Conservation (phyloP, 2,113 vertebrate species). For the Asarcornis scutulata region DNA sequence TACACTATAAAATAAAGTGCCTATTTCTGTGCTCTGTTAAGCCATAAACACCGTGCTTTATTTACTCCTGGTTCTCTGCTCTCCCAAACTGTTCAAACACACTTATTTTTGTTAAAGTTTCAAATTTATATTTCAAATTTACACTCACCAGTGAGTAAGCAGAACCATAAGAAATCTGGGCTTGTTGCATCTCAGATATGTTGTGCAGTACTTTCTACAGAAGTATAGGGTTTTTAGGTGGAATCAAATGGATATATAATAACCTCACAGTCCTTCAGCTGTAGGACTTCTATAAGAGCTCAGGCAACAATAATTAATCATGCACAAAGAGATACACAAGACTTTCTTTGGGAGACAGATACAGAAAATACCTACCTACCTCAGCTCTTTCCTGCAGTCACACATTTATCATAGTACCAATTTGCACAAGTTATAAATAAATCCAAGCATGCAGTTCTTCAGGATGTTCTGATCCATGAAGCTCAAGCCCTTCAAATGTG, state of each 20-base stretch:
- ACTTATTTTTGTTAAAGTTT: background rate
- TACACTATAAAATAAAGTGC: background rate
- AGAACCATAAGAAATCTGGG: background rate
- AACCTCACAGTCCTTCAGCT: background rate
- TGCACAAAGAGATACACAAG: background rate
- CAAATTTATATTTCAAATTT: background rate
- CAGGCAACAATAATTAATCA: background rate
- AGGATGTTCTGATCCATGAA: background rate
- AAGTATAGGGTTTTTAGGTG: background rate
- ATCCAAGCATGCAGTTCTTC: background rate
- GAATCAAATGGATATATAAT: background rate
- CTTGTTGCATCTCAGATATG: background rate
- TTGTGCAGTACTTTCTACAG: background rate
- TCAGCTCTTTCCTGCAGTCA: background rate
- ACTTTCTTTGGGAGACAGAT: background rate
- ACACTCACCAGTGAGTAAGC: background rate
- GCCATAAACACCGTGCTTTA: background rate
- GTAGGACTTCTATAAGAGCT: background rate
- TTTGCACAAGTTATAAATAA: constrained; percentile 31
- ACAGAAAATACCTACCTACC: background rate
- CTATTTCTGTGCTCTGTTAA: background rate
- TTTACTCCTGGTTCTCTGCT: background rate
- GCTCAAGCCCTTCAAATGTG: background rate
- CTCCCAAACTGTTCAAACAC: background rate
- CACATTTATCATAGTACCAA: background rate